Percentiles rank a stretch among this genome's conserved stretches.
Conservation (phyloP, 2,113 vertebrate species). For the Gobius niger region DNA sequence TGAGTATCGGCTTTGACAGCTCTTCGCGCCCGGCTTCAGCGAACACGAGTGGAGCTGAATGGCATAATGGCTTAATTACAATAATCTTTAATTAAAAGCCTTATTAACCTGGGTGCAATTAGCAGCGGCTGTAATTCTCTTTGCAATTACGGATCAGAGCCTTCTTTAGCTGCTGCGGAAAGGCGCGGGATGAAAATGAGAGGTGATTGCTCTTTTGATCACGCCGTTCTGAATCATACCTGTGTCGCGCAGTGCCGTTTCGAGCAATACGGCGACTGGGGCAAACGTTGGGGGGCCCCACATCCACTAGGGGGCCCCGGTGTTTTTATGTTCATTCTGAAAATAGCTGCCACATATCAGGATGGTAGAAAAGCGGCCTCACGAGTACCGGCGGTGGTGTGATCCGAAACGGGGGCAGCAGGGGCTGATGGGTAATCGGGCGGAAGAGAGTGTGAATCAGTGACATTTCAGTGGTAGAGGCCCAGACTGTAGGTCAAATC, state of each 20-base stretch:
- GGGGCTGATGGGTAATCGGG: conserved; percentile 55
- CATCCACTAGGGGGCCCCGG: too few relatives aligned
- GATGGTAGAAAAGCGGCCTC: not conserved
- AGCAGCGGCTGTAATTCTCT: conserved; percentile 18
- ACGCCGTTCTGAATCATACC: conserved; percentile 24
- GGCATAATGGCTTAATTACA: conserved; percentile 9
- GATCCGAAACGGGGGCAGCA: not conserved
- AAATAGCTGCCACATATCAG: not conserved
- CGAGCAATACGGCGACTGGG: not conserved
- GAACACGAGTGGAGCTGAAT: not conserved
- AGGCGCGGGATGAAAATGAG: conserved; percentile 33
- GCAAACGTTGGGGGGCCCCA: too few relatives aligned
- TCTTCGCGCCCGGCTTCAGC: not conserved
- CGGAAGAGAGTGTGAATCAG: conserved; percentile 70
- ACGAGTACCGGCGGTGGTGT: not conserved
- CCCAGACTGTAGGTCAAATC: conserved; percentile 57
- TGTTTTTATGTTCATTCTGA: not conserved
- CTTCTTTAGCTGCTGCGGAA: conserved; percentile 9
- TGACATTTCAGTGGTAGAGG: conserved; percentile 69
- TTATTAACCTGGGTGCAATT: conserved; percentile 10
- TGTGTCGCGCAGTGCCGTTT: not conserved
- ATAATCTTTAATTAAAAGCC: conserved; percentile 12
- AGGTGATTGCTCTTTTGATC: conserved; percentile 37
- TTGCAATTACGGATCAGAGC: not conserved
- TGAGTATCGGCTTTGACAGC: not conserved